These are phyloP conservation scores for Teinopalpus imperialis DNA, from an alignment of 2,888 invertebrate species.

Conservation along the genomic window DNA sequence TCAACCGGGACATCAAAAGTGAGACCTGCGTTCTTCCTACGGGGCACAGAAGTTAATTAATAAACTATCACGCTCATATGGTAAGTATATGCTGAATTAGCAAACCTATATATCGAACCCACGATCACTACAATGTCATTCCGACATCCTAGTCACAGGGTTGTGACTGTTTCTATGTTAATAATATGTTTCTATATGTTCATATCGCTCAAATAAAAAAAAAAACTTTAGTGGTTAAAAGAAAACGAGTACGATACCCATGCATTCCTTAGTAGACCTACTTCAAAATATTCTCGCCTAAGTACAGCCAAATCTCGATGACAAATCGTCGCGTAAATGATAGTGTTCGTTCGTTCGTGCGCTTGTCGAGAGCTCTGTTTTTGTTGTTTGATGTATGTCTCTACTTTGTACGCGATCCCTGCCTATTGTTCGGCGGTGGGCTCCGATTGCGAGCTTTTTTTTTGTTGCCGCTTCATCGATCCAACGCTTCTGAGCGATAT, in stretches of 20 bases:
- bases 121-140: too few relatives aligned
- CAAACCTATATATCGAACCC: too few relatives aligned
- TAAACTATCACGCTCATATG: too few relatives aligned
- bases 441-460: constrained; percentile 53
- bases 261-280: constrained; percentile 42
- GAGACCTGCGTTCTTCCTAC: too few relatives aligned
- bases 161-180: too few relatives aligned
- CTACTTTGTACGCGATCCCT: constrained; percentile 54
- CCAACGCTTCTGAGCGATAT: constrained; percentile 29
- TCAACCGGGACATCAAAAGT: too few relatives aligned
- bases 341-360: constrained; percentile 67
- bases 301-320: constrained; percentile 66
- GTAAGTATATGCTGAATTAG: too few relatives aligned
- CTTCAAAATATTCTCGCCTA: constrained; percentile 48
- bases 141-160: too few relatives aligned
- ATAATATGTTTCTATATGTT: too few relatives aligned
- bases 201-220: too few relatives aligned
- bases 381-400: constrained; percentile 76
- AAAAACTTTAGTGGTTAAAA: neutral
- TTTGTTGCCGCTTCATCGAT: constrained; percentile 45
- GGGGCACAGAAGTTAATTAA: too few relatives aligned
- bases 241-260: constrained; percentile 18
- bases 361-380: constrained; percentile 62
- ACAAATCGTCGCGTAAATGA: constrained; percentile 79
- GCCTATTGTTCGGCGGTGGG: constrained; percentile 47